Base-by-base conservation (phyloP, 1,140 invertebrate species). In the Trichoplusia ni region DNA sequence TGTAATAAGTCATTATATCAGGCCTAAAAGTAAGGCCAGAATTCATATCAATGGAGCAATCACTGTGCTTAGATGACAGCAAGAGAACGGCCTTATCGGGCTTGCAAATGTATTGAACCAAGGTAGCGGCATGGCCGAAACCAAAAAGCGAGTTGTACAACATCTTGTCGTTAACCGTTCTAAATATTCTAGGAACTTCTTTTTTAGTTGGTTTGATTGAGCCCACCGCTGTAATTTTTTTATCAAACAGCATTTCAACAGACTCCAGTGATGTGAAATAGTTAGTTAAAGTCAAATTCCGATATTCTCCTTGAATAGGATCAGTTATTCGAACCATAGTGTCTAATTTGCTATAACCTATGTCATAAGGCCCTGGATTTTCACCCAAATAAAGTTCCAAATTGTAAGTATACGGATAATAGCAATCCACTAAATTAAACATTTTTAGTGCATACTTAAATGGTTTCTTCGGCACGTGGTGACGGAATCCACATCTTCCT, bases 1-100 rank as follows among this genome's bases (percentile, higher is more conserved):
- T 89, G 51, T 87, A 89, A 56, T 71, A 74, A 21, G 64, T 63
- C 25, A 83, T 81, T 5, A 89, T 84, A 59, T 83, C 75, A 14
- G 82, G 79, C 73, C 88, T 84, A 23, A 69, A 69, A 42, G 72
- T 77, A 14, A 47, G 60, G n/a, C 40, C 61, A 11, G 42, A 37
- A n/a, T 47, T 19, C 18, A 31, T 25, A 42, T 58, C 64, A 19
- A 73, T 67, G 38, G 13, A 9, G 19, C 56, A 37, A 23, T 49
- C 66, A 58, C 77, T 42, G 47, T 84, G 73, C 68, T 82, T 78
- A 2, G 71, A 73, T 14, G 71, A 84, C 29, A 85, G 14, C 18
- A 84, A 51, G 44, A 79, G 60, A 5, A 88, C 79, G 31, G 71
- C 67, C 63, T 81, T 82, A 56, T 75, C 71, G 69, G 53, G 46